Percentiles rank a stretch among this genome's conserved stretches.
These are phyloP conservation scores for Phasia obesa DNA, from an alignment of 2,888 invertebrate genomes.

Conservation along the genomic window DNA sequence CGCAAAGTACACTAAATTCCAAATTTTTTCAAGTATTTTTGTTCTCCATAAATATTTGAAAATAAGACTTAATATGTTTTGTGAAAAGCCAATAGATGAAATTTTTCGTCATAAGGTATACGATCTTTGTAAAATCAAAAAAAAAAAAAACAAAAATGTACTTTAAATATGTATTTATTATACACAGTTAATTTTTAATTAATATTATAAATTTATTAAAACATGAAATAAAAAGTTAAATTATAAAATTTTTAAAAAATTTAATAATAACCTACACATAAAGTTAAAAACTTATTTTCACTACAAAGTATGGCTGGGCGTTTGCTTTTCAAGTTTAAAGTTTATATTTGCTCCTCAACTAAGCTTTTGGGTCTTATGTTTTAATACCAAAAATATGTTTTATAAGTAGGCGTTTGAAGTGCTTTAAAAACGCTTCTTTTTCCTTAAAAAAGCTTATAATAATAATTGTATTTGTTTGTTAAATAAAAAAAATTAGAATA, in stretches of 20 bases:
- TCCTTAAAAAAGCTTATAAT: not conserved
- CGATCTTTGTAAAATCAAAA: too few relatives aligned
- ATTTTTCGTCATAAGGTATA: too few relatives aligned
- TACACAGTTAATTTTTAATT: slow-evolving; percentile 71
- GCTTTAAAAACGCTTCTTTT: not conserved
- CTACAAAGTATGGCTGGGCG: slow-evolving; percentile 67
- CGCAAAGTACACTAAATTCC: too few relatives aligned
- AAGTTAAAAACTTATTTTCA: slow-evolving; percentile 63
- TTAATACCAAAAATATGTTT: not conserved
- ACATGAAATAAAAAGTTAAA: slow-evolving; percentile 28
- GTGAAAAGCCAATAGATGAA: too few relatives aligned
- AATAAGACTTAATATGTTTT: too few relatives aligned
- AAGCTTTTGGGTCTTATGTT: too few relatives aligned
- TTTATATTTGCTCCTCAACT: slow-evolving; percentile 30
- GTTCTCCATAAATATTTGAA: too few relatives aligned
- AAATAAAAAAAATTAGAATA: slow-evolving; percentile 20
- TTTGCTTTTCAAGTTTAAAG: slow-evolving; percentile 9
- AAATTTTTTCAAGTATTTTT: too few relatives aligned
- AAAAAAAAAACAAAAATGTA: too few relatives aligned
- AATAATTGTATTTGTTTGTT: slow-evolving; percentile 13
- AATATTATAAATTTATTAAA: slow-evolving; percentile 69
- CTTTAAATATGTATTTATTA: slow-evolving; percentile 73
- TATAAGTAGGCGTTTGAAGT: slow-evolving; percentile 44
- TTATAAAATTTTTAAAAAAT: slow-evolving; percentile 50
- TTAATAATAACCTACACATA: slow-evolving; percentile 63